Evolutionary conservation across 2,797 vertebrate genomes (phyloP).

Genomic region (Sebastes ruberrimus): DNA sequence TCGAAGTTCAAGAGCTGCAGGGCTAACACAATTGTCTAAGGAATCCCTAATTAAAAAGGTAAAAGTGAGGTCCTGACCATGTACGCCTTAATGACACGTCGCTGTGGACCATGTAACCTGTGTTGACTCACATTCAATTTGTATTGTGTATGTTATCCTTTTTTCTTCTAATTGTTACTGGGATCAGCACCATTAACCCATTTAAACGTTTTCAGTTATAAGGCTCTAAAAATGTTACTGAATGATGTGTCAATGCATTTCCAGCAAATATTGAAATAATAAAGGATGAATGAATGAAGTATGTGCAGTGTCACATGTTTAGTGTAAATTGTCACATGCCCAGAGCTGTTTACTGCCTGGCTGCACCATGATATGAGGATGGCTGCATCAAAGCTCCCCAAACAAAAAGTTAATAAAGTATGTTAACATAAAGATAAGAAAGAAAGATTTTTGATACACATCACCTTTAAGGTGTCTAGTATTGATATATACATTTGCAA

Average conservation of each 20-base stretch:
- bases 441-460: not conserved
- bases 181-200: not conserved
- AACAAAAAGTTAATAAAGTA: not conserved
- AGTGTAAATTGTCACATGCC: not conserved
- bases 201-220: not conserved
- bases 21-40: constrained; percentile 16
- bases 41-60: constrained; percentile 26
- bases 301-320: not conserved
- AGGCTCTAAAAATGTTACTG: not conserved
- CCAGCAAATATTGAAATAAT: not conserved
- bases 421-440: not conserved
- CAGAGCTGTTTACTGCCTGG: not conserved
- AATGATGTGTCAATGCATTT: not conserved
- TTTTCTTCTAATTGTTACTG: not conserved
- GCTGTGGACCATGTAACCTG: not conserved
- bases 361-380: not conserved
- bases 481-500: not conserved
- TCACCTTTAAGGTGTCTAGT: not conserved
- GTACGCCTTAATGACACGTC: not conserved
- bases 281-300: not conserved
- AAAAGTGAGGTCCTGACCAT: not conserved
- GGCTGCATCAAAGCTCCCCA: not conserved
- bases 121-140: not conserved
- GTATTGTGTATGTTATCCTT: not conserved
- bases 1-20: constrained; percentile 36